A percentile compares a stretch with the other conserved stretches of the same genome.
Conservation (phyloP, 2,888 invertebrate species). For the Tribolium freemani region DNA sequence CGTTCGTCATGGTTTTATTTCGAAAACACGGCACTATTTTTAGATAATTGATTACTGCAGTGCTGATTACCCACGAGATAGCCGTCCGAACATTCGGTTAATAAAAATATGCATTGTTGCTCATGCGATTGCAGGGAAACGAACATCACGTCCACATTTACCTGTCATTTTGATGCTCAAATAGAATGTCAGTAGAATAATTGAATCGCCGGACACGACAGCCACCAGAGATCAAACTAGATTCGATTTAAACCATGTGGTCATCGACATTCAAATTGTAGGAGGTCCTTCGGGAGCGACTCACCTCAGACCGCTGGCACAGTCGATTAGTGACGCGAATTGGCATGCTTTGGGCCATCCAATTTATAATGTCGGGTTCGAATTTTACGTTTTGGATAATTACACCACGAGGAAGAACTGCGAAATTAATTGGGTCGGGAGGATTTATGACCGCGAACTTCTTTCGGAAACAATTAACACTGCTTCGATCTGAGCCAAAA, state of each 20-base stretch:
- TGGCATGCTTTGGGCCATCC: slow-evolving; percentile 36
- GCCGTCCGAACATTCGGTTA: slow-evolving; percentile 13
- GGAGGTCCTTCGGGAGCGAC: slow-evolving; percentile 55
- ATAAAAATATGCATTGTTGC: slow-evolving; percentile 30
- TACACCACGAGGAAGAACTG: neutral
- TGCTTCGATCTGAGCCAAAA: neutral
- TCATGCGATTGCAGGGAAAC: slow-evolving; percentile 14
- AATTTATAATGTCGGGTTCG: slow-evolving; percentile 40
- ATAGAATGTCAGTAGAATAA: slow-evolving; percentile 59
- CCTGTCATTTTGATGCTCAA: slow-evolving; percentile 56
- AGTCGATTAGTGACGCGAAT: slow-evolving; percentile 54
- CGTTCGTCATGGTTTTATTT: neutral
- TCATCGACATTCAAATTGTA: slow-evolving; percentile 64
- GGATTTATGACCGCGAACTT: neutral
- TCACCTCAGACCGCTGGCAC: slow-evolving; percentile 50
- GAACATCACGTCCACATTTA: slow-evolving; percentile 51
- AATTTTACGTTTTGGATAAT: slow-evolving; percentile 26
- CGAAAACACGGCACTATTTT: neutral
- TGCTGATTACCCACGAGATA: slow-evolving; percentile 12
- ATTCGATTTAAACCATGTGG: slow-evolving; percentile 65
- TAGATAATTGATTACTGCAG: neutral
- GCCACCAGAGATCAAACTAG: slow-evolving; percentile 63
- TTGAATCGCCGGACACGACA: slow-evolving; percentile 61
- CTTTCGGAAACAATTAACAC: neutral
- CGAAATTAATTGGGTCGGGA: neutral